Evolutionary conservation across 2,797 vertebrate genomes (phyloP).

Genomic region (Morelia viridis): DNA sequence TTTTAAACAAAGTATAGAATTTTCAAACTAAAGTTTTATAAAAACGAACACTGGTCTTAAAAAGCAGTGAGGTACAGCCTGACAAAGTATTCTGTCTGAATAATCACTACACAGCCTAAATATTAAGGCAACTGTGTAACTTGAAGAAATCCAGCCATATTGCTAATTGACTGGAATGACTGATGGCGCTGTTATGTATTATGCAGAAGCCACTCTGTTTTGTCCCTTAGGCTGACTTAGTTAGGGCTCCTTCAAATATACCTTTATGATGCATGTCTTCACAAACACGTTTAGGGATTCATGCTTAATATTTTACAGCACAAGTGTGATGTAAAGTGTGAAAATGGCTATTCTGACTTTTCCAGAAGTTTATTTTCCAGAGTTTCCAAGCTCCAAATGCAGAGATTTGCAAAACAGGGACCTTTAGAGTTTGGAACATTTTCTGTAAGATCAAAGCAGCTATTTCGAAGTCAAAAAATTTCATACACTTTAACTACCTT

Average conservation of each 20-base stretch:
- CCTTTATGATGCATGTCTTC: neutral
- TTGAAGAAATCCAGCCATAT: neutral
- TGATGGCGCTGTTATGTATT: neutral
- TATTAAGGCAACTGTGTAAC: neutral
- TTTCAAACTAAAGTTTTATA: conserved; percentile 2
- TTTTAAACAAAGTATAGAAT: neutral
- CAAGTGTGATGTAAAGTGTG: too few relatives aligned
- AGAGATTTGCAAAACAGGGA: neutral
- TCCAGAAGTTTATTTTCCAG: neutral
- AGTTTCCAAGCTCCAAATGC: neutral
- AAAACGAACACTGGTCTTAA: conserved; percentile 4
- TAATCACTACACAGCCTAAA: neutral
- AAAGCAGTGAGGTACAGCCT: neutral
- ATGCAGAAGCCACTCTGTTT: neutral
- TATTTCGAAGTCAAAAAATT: neutral
- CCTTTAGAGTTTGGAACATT: neutral
- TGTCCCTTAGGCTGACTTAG: neutral
- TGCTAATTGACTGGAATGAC: neutral
- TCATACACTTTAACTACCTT: neutral
- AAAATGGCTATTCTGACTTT: neutral
- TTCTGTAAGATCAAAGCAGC: neutral
- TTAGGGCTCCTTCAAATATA: neutral
- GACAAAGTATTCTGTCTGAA: neutral
- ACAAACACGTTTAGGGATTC: neutral
- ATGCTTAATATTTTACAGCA: neutral